Conservation (phyloP, 1,140 invertebrate genomes). For the Caenorhabditis inopinata region DNA sequence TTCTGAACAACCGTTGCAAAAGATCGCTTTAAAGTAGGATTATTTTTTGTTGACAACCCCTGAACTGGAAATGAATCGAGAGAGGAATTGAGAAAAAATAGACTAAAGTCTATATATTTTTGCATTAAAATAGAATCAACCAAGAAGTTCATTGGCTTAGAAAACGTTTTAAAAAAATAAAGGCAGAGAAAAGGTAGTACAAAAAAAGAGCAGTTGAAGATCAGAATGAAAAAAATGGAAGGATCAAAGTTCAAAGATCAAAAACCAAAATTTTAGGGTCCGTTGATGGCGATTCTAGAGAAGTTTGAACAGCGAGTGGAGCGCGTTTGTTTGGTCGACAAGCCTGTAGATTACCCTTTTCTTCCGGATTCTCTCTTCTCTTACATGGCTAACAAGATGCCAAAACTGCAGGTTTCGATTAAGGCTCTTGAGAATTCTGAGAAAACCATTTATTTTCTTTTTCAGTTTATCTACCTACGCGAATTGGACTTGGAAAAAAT, state of each 20-base stretch:
- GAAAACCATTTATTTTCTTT: constrained; percentile 1
- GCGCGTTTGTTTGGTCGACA: constrained; percentile 60
- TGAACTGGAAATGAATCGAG: not conserved
- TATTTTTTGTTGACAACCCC: not conserved
- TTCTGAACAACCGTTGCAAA: not conserved
- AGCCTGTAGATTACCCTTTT: constrained; percentile 63
- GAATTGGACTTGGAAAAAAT: constrained; percentile 64
- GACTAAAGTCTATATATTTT: too few species aligned
- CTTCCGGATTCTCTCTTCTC: constrained; percentile 61
- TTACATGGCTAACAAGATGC: constrained; percentile 60
- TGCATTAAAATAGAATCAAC: too few species aligned
- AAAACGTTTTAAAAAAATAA: too few species aligned
- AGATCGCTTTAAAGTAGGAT: not conserved
- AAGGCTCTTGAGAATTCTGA: not conserved
- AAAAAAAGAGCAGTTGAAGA: too few species aligned
- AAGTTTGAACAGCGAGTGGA: constrained; percentile 52
- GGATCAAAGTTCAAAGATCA: not conserved
- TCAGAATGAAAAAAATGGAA: not conserved
- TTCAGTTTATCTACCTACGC: constrained; percentile 65
- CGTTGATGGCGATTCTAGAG: constrained; percentile 47
- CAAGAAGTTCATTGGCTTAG: too few species aligned
- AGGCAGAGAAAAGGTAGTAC: too few species aligned
- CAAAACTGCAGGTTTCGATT: constrained; percentile 56
- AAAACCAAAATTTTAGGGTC: constrained; percentile 40
- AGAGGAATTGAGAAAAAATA: not conserved